A percentile compares a stretch with the other conserved stretches of the same genome.
Evolutionary conservation across 2,888 invertebrate species (phyloP).

Genomic region (Eupsilia transversa): DNA sequence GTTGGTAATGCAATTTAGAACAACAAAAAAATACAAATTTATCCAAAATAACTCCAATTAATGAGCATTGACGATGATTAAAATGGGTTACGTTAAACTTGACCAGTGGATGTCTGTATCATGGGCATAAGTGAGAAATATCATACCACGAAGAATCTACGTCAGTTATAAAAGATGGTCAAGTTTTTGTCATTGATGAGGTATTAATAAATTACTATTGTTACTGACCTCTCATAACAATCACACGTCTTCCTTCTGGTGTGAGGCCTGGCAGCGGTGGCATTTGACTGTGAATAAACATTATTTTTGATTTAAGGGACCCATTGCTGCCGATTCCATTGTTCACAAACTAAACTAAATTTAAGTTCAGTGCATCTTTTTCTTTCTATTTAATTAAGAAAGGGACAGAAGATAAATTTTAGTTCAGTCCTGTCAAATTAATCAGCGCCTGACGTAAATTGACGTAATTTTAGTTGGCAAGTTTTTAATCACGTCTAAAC

Average conservation of each 20-base stretch:
- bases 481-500: too few relatives aligned
- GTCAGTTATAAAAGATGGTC: background rate
- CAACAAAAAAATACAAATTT: background rate
- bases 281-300: conserved; percentile 91
- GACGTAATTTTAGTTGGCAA: too few relatives aligned
- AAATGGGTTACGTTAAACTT: background rate
- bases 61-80: background rate
- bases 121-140: background rate
- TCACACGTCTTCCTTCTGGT: conserved; percentile 94
- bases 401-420: too few relatives aligned
- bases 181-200: background rate
- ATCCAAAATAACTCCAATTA: background rate
- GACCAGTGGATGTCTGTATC: background rate
- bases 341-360: too few relatives aligned
- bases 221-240: conserved; percentile 92
- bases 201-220: background rate
- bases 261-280: conserved; percentile 96
- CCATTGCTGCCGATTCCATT: too few relatives aligned
- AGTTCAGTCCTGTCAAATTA: too few relatives aligned
- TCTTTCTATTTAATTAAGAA: too few relatives aligned
- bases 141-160: background rate
- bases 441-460: too few relatives aligned
- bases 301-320: background rate
- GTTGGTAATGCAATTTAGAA: too few relatives aligned
- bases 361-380: too few relatives aligned